Conservation (phyloP, 2,797 vertebrate species). For the Austrolebias charrua region DNA sequence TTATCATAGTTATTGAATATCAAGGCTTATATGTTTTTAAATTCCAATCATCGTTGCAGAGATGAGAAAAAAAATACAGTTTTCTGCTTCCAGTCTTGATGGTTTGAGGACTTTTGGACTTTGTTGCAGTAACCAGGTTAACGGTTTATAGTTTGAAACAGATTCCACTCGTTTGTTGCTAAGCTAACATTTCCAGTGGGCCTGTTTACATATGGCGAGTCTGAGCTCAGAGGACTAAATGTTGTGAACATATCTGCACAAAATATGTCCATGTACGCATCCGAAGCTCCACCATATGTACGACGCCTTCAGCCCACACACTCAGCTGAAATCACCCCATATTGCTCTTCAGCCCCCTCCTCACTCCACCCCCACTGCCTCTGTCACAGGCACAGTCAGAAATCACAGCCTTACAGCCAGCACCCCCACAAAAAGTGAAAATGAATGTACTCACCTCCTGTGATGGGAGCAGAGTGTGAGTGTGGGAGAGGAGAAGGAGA, state of each 20-base stretch:
- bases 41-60: no score
- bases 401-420: constrained; percentile 70
- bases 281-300: constrained; percentile 39
- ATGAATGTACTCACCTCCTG: constrained; percentile 69
- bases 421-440: constrained; percentile 73
- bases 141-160: not conserved
- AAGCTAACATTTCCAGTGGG: constrained; percentile 5
- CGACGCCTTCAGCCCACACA: constrained; percentile 37
- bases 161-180: not conserved
- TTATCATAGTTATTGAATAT: no score
- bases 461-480: constrained; percentile 57
- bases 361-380: constrained; percentile 7
- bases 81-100: no score
- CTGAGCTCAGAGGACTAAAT: not conserved
- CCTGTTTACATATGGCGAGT: constrained; percentile 1
- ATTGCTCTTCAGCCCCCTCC: constrained; percentile 37
- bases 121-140: no score
- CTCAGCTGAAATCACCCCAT: constrained; percentile 41
- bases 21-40: no score
- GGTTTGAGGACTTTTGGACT: no score
- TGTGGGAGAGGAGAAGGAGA: constrained; percentile 55
- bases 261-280: constrained; percentile 28
- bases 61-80: no score
- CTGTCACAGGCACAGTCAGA: constrained; percentile 61
- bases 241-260: constrained; percentile 18